A percentile compares a stretch with the other conserved stretches of the same genome.
phyloP scores from a whole-genome alignment of 2,888 invertebrate genomes.

The Dugesia japonica region DNA sequence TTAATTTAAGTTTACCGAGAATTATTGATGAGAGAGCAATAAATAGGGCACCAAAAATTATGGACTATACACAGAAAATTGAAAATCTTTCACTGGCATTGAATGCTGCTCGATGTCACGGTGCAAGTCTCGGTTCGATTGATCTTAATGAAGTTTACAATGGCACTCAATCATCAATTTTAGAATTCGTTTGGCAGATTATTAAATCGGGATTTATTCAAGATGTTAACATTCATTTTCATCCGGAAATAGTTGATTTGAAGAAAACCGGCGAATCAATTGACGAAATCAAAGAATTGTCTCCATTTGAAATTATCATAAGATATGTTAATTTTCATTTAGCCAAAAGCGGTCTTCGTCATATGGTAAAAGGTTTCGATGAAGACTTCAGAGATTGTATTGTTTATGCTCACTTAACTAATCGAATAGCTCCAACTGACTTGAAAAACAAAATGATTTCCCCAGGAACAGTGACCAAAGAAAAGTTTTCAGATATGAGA shows the following conservation, averaged over 20 bases:
- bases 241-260: constrained; percentile 5
- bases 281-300: constrained; percentile 6
- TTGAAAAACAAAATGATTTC: neutral
- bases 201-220: neutral
- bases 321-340: constrained; percentile 12
- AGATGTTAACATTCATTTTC: constrained; percentile 9
- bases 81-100: neutral
- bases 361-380: constrained; percentile 15
- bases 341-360: neutral
- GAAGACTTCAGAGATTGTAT: neutral
- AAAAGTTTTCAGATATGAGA: constrained; percentile 12
- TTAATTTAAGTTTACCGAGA: constrained; percentile 54
- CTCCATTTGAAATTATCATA: neutral
- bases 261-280: neutral
- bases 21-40: neutral
- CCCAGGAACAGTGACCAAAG: neutral
- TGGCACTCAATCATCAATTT: neutral
- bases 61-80: constrained; percentile 2
- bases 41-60: neutral
- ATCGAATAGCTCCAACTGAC: neutral
- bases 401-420: constrained; percentile 1
- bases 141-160: neutral
- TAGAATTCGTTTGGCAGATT: neutral
- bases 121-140: neutral
- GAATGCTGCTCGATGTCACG: constrained; percentile 1